Evolutionary conservation across 2,113 vertebrate species (phyloP).

Genomic region (Rhizomys pruinosus): DNA sequence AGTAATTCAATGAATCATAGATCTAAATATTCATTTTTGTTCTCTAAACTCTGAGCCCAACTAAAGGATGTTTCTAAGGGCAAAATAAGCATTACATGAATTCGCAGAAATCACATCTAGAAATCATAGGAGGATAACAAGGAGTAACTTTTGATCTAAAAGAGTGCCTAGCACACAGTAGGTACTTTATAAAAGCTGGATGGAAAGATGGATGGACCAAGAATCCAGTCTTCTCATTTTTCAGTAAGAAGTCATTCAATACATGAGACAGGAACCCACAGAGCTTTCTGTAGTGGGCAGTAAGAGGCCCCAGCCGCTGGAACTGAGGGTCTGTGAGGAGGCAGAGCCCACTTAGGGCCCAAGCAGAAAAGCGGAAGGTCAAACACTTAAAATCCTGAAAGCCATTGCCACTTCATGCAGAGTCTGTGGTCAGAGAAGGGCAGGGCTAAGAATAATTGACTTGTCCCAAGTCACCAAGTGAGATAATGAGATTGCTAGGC

Average conservation of each 20-base stretch:
- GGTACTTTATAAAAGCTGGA: neutral
- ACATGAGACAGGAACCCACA: neutral
- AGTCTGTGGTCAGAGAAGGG: neutral
- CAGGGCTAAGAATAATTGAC: neutral
- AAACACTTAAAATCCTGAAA: constrained; percentile 12
- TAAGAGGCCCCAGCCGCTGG: neutral
- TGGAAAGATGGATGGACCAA: neutral
- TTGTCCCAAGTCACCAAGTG: neutral
- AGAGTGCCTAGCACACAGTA: neutral
- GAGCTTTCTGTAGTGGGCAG: neutral
- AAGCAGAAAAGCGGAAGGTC: neutral
- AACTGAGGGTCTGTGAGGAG: neutral
- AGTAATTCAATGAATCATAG: constrained; percentile 60
- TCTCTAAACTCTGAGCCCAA: constrained; percentile 39
- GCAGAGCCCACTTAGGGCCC: neutral
- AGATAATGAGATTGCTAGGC: neutral
- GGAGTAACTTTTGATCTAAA: neutral
- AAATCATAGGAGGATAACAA: constrained; percentile 9
- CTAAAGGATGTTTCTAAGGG: constrained; percentile 44
- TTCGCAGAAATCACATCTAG: neutral
- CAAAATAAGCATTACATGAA: neutral
- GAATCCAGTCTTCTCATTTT: neutral
- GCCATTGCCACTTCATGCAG: neutral
- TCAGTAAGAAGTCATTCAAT: neutral
- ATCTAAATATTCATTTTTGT: constrained; percentile 53